Evolutionary conservation across 2,113 vertebrate genomes (phyloP), one percentile per base, ranked within the genome.

Genomic region (Strix uralensis): DNA sequence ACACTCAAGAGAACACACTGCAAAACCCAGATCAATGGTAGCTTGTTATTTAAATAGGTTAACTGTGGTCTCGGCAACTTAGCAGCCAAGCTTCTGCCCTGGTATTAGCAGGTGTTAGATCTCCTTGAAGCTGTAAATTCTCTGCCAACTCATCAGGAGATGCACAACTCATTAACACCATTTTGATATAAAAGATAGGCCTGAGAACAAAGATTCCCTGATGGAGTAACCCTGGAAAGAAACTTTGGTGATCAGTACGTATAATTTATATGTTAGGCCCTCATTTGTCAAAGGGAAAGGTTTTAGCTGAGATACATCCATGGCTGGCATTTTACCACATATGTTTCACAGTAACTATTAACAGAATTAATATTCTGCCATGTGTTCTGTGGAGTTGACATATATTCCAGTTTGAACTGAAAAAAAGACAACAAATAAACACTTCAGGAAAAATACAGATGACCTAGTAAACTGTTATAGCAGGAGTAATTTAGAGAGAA

Each of bases 81-180:
- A 54, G 85, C 38, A 73, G 88, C 78, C 66, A 69, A 86, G 94
- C 49, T 84, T 94, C 74, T 7, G 3, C 77, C 26, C 40, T 61
- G 88, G 52, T 57, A 54, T 77, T 82, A 89, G 83, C 78, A 94
- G 83, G 71, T 82, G 81, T 87, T n/a, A 82, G 66, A 86, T 46
- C 70, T 57, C 86, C 91, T 79, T n/a, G 66, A 90, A 96, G 66
- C 84, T 93, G 73, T 3, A 9, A 69, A 84, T 57, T 57, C 78
- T 88, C 92, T 90, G 66, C 78, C 84, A 92, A 21, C 65, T 86
- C 84, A 67, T 77, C 59, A 26, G 62, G 88, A 91, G 86, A 89
- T 58, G 66, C 40, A 90, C 57, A 82, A 81, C 86, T 89, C 89
- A 63, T 94, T 94, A 82, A 91, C 81, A 92, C 40, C 20, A 52